Evolutionary conservation across 2,888 invertebrate genomes (phyloP), one percentile per base, ranked within the genome.

Genomic region (Drosophila imparisetae): DNA sequence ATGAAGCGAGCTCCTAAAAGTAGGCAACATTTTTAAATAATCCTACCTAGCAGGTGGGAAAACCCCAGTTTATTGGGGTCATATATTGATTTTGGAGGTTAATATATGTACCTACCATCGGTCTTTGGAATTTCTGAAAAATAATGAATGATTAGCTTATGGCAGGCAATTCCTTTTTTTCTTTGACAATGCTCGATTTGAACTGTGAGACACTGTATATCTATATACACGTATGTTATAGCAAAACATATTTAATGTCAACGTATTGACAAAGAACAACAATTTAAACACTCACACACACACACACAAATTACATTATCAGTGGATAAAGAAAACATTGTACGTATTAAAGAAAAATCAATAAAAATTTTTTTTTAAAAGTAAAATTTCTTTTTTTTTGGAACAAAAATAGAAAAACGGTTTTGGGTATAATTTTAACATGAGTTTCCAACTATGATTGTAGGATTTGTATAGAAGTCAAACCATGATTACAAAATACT

Each of bases 151-250:
- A n/a, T n/a, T n/a, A n/a, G n/a, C n/a, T n/a, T n/a, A n/a, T n/a
- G n/a, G n/a, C n/a, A n/a, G n/a, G n/a, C n/a, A n/a, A n/a, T n/a
- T n/a, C n/a, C n/a, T n/a, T n/a, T n/a, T n/a, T n/a, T n/a, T n/a
- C n/a, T n/a, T n/a, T n/a, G n/a, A n/a, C n/a, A n/a, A n/a, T n/a
- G n/a, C n/a, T n/a, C n/a, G n/a, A n/a, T n/a, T n/a, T n/a, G n/a
- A n/a, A n/a, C n/a, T n/a, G n/a, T n/a, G n/a, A 70, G 63, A 73
- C 42, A 73, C 49, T 78, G 49, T 77, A 77, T 75, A 65, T 71
- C 42, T 65, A 66, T 66, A 70, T 62, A 71, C 52, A 62, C 57
- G 49, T 67, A 73, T 48, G 53, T 48, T 66, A 60, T 50, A 67
- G 42, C 45, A 61, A 54, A 53, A 65, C 65, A 72, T 70, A 72